Evolutionary conservation across 1,140 invertebrate genomes (phyloP), one percentile per base, ranked within the genome.

Genomic region (Trichogramma pretiosum): DNA sequence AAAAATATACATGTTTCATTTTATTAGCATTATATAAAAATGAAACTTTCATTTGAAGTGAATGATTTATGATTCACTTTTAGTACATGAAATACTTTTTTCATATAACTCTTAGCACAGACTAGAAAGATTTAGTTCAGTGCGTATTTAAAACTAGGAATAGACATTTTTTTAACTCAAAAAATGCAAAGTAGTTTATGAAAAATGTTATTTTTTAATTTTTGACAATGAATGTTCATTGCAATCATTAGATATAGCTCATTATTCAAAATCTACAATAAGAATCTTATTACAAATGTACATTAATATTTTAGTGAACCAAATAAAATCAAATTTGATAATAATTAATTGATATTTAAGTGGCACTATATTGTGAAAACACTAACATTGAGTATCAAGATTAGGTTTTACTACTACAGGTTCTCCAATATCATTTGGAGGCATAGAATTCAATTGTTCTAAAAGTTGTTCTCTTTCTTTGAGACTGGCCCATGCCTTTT

Each of bases 401-500:
- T 39, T 39, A 5, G 40, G 16, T 7, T 11, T 28, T 28, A 11
- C 5, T 11, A 28, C 24, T 28, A 7, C 5, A 33, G 64, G 56
- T 56, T 70, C 63, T 37, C 61, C 63, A 53, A 65, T 55, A 48
- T 53, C 66, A 43, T 67, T 66, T 14, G 63, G 59, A 67, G 75
- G 57, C 42, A 70, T 43, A 42, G 62, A 56, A 33, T 68, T 68
- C 8, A 81, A 53, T 50, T 76, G 68, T 55, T 76, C 74, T 1
- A 82, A 54, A n/a, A 83, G 63, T 18, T 56, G 57, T 48, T 82
- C 78, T 36, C 81, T 68, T 46, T 84, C 81, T 52, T 77, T 76
- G 7, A 85, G 53, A 32, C 75, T 75, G 51, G 74, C 74, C 78
- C 81, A 81, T 3, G 87, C 85, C 61, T 85, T 79, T 49, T 91